Evolutionary conservation across 2,888 invertebrate species (phyloP).

Genomic region (Microctonus hyperodae): DNA sequence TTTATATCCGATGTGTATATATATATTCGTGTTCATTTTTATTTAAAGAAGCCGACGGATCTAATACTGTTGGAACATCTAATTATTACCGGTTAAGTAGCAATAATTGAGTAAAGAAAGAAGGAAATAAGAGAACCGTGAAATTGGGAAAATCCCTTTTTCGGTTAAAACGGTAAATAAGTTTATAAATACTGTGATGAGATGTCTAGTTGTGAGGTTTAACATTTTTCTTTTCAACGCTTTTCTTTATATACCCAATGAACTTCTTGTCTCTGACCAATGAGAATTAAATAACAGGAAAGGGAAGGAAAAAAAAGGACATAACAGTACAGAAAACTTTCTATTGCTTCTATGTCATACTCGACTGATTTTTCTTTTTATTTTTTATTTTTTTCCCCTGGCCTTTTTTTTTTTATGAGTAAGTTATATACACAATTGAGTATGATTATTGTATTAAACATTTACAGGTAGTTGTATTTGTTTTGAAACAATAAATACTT

Average conservation of each 20-base stretch:
- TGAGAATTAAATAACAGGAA: slow-evolving; percentile 2
- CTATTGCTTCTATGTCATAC: not conserved
- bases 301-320: not conserved
- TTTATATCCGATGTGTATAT: slow-evolving; percentile 24
- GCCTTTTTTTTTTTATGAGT: not conserved
- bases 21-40: slow-evolving; percentile 26
- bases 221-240: not conserved
- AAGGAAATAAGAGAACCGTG: slow-evolving; percentile 52
- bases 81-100: slow-evolving; percentile 60
- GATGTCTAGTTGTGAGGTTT: not conserved
- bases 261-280: not conserved
- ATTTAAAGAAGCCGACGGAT: not conserved
- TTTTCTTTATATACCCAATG: not conserved
- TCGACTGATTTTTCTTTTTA: not conserved
- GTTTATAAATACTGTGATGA: not conserved
- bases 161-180: not conserved
- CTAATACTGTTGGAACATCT: slow-evolving; percentile 45
- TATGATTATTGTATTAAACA: too few relatives aligned
- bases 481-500: not conserved
- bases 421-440: not conserved
- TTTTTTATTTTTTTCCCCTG: not conserved
- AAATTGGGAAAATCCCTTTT: slow-evolving; percentile 56
- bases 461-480: not conserved
- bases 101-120: slow-evolving; percentile 53
- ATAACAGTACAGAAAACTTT: not conserved